Evolutionary conservation across 53 echinoderm and acorn worm genomes (phyloP), one percentile per base, ranked within the genome.

Genomic region (Echinometra lucunter): DNA sequence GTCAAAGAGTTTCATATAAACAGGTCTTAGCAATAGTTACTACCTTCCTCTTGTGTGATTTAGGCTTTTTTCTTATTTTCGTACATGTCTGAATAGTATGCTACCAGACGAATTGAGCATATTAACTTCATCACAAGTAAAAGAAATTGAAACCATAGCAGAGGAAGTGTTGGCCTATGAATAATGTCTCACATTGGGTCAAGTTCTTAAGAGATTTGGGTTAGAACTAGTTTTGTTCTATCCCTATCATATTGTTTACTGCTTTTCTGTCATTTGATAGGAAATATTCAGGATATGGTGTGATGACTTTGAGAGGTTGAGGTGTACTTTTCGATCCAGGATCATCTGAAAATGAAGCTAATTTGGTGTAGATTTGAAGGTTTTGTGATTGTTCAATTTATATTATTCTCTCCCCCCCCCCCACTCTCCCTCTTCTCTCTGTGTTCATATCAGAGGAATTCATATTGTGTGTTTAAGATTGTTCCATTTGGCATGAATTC

Each of bases 241-340:
- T 85, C 42, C 40, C 78, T 78, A 11, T 78, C 42, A 78, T 35
- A 3, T 72, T 28, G 28, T 35, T 72, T 32, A 16, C 72, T 72
- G 72, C 72, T 32, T 67, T 78, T 78, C 6, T 78, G 23, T 78
- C 19, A 78, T 78, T 78, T 23, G 42, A 42, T 19, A 19, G 16
- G 42, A 40, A 42, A 21, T 5, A 18, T 40, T 13, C 78, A 78
- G 78, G 78, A 78, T 78, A 78, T 78, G 78, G 78, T 78, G 78
- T 78, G 18, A 78, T 78, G 78, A 18, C 69, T 81, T 44, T 81
- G 44, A 42, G 4, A 85, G 85, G 27, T 11, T 49, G 45, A 45
- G 53, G 85, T 85, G 85, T 28, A 85, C 85, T 85, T 85, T 63
- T 85, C n/a, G 19, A 21, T 47, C 85, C 49, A 3, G 45, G 85